Conservation (phyloP, 2,888 invertebrate genomes). For the Copidosoma aretas region DNA sequence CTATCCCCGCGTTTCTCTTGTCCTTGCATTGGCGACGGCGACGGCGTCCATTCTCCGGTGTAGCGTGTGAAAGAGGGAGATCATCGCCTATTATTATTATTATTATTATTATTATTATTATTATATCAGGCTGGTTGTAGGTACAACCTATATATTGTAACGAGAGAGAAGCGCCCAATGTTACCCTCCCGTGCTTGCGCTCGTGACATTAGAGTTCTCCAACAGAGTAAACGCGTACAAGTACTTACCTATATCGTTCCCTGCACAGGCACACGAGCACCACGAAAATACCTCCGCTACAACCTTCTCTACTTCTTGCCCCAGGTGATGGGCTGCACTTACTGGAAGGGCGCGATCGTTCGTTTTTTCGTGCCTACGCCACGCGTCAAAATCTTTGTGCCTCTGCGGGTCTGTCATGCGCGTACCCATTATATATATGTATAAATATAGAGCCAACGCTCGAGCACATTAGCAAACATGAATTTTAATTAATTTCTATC, state of each 20-base stretch:
- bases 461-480: too few species aligned
- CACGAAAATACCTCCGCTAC: background rate
- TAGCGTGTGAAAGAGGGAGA: slow-evolving; percentile 25
- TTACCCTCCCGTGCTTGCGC: slow-evolving; percentile 21
- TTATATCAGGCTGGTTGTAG: slow-evolving; percentile 49
- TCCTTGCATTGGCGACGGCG: background rate
- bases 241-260: slow-evolving; percentile 27
- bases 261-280: background rate
- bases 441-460: too few species aligned
- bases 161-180: slow-evolving; percentile 47
- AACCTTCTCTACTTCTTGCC: background rate
- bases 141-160: too few species aligned
- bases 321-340: too few species aligned
- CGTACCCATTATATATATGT: slow-evolving; percentile 27
- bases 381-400: too few species aligned
- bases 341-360: background rate
- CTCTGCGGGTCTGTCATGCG: too few species aligned
- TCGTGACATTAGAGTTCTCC: slow-evolving; percentile 16
- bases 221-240: slow-evolving; percentile 23
- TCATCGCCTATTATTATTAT: slow-evolving; percentile 52
- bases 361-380: too few species aligned
- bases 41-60: background rate
- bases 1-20: slow-evolving; percentile 31
- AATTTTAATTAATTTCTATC: too few species aligned
- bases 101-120: too few species aligned